phyloP scores from a whole-genome alignment of 2,888 invertebrate genomes.

The Sesamia inferens region DNA sequence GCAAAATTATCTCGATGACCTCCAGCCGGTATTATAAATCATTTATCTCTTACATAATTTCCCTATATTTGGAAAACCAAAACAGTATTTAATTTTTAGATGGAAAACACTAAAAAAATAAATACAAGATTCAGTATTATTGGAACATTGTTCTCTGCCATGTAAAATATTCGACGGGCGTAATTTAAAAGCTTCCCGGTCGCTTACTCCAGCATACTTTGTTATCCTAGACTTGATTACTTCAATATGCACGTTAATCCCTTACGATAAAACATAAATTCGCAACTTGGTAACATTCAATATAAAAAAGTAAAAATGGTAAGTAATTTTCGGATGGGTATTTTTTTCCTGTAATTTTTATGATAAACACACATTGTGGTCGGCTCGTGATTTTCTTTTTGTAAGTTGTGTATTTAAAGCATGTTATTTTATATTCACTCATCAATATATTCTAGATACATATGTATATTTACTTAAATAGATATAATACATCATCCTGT shows the following conservation, averaged over 20 bases:
- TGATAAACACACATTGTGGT: background rate
- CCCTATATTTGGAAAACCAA: slow-evolving; percentile 1
- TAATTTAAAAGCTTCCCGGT: slow-evolving; percentile 83
- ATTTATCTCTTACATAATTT: background rate
- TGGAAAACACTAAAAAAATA: slow-evolving; percentile 1
- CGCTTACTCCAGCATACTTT: slow-evolving; percentile 77
- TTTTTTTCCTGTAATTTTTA: background rate
- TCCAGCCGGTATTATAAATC: background rate
- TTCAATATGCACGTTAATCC: slow-evolving; percentile 72
- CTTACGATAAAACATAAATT: slow-evolving; percentile 58
- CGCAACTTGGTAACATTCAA: slow-evolving; percentile 28
- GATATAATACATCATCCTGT: background rate
- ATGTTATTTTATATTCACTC: background rate
- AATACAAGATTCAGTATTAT: slow-evolving; percentile 67
- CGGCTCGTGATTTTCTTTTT: background rate
- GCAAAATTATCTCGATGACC: background rate
- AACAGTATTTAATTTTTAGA: background rate
- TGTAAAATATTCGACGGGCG: slow-evolving; percentile 82
- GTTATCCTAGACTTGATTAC: slow-evolving; percentile 69
- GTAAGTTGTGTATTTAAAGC: too few species aligned
- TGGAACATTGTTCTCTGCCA: slow-evolving; percentile 71
- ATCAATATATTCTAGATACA: background rate
- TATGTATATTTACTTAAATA: background rate
- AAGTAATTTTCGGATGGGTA: background rate
- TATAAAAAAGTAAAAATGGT: slow-evolving; percentile 8